These are phyloP conservation scores for Eretmochelys imbricata DNA, from an alignment of 2,113 vertebrate genomes.

Conservation along the genomic window DNA sequence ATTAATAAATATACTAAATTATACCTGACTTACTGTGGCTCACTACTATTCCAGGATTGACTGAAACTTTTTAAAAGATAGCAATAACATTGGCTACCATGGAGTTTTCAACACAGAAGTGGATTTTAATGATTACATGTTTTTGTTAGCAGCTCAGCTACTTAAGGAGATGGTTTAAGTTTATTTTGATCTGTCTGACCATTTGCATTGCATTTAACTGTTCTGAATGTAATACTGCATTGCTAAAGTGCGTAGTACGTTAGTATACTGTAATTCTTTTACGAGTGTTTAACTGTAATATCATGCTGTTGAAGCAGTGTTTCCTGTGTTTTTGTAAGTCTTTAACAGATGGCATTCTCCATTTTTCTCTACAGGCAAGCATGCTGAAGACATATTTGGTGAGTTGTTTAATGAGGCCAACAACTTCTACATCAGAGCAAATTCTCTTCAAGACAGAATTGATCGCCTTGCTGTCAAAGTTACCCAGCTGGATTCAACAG, in stretches of 20 bases:
- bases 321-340: conserved; percentile 17
- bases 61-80: not conserved
- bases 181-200: not conserved
- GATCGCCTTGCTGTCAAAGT: conserved; percentile 98
- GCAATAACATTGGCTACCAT: not conserved
- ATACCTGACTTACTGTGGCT: not conserved
- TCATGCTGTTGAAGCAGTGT: not conserved
- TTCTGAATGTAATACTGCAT: not conserved
- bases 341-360: conserved; percentile 31
- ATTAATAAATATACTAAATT: not conserved
- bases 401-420: conserved; percentile 98
- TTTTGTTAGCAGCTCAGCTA: not conserved
- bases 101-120: not conserved
- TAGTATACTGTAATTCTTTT: not conserved
- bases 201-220: not conserved
- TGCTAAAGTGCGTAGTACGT: fast-evolving
- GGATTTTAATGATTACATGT: not conserved
- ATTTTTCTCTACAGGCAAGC: conserved; percentile 87
- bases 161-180: not conserved
- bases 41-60: not conserved
- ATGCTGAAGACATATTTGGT: conserved; percentile 98
- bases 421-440: conserved; percentile 95
- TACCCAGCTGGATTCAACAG: conserved; percentile 98
- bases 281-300: not conserved
- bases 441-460: conserved; percentile 97